These are phyloP conservation scores for Pyxicephalus adspersus DNA, from an alignment of 2,113 vertebrate genomes.

Conservation along the genomic window DNA sequence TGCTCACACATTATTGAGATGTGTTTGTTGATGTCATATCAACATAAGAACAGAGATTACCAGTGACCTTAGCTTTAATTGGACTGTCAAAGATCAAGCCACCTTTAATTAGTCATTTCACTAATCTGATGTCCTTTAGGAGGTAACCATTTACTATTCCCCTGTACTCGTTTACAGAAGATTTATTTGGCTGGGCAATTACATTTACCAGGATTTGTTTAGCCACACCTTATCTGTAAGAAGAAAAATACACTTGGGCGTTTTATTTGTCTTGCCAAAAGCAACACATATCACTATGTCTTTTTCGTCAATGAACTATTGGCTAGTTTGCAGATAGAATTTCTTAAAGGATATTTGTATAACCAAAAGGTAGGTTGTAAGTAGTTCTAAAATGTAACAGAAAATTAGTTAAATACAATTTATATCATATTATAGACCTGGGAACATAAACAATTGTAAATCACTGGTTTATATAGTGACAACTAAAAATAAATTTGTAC, in stretches of 20 bases:
- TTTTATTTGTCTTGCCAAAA: neutral
- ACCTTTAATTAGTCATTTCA: conserved; percentile 31
- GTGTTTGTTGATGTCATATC: conserved; percentile 35
- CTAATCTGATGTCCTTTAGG: conserved; percentile 29
- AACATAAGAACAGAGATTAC: conserved; percentile 34
- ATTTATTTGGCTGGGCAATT: neutral
- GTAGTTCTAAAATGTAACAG: neutral
- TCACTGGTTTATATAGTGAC: too few relatives aligned
- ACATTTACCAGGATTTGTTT: neutral
- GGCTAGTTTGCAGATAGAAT: neutral
- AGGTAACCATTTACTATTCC: conserved; percentile 8
- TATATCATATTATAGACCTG: too few relatives aligned
- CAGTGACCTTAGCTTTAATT: conserved; percentile 48
- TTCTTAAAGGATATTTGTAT: neutral
- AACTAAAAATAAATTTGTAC: too few relatives aligned
- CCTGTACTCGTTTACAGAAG: too few relatives aligned
- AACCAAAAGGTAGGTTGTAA: neutral
- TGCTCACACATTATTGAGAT: conserved; percentile 17
- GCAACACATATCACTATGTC: neutral
- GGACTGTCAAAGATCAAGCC: conserved; percentile 43
- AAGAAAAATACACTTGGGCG: neutral
- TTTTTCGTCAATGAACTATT: neutral
- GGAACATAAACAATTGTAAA: too few relatives aligned
- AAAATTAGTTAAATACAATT: too few relatives aligned
- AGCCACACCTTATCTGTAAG: neutral